phyloP scores from a whole-genome alignment of 2,113 vertebrate species.

The Oncorhynchus nerka region DNA sequence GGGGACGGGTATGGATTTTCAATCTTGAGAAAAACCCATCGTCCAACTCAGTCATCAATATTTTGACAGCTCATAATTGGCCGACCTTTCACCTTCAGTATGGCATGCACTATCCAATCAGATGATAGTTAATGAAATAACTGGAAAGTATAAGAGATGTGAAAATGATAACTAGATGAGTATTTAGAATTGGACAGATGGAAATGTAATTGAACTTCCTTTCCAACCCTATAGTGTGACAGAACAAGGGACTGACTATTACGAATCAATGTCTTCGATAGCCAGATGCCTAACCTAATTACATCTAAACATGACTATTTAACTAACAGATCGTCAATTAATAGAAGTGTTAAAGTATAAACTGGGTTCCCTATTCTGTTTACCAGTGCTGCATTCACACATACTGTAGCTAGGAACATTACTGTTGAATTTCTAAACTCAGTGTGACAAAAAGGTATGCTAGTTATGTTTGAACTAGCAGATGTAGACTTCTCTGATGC shows the following conservation, averaged over 20 bases:
- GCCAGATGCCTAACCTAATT: neutral
- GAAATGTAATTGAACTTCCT: neutral
- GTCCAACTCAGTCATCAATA: slow-evolving; percentile 51
- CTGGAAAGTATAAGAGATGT: neutral
- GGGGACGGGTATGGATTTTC: slow-evolving; percentile 49
- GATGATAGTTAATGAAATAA: slow-evolving; percentile 39
- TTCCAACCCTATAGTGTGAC: slow-evolving; percentile 10
- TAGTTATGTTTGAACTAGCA: no score
- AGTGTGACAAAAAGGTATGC: no score
- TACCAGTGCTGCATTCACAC: no score
- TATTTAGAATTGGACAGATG: neutral
- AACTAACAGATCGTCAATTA: neutral
- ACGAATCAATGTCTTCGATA: neutral
- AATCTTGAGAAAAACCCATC: slow-evolving; percentile 23
- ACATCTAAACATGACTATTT: neutral
- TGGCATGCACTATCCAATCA: slow-evolving; percentile 39
- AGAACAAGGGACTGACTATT: neutral
- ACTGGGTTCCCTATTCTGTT: no score
- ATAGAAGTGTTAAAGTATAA: neutral
- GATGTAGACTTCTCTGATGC: no score
- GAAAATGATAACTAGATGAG: neutral
- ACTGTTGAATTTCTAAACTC: no score
- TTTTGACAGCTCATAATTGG: slow-evolving; percentile 57
- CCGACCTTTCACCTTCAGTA: slow-evolving; percentile 46
- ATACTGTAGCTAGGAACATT: no score